Evolutionary conservation across 2,113 vertebrate species (phyloP).

Genomic region (Istiophorus platypterus): DNA sequence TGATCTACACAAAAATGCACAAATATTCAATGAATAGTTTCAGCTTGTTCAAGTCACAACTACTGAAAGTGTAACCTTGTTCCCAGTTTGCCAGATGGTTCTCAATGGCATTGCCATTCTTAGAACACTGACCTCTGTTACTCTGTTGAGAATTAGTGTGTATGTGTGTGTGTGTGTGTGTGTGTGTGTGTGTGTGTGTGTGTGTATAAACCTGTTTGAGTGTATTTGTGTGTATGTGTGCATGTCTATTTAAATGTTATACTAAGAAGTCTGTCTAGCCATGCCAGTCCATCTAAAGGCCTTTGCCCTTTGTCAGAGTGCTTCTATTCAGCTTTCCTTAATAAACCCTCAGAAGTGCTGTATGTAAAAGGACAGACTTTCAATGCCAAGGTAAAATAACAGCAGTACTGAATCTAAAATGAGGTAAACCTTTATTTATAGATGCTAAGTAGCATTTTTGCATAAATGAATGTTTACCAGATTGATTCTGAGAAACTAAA

Average conservation of each 20-base stretch:
- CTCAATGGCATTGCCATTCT: slow-evolving; percentile 73
- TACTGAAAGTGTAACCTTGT: slow-evolving; percentile 72
- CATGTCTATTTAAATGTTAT: slow-evolving; percentile 39
- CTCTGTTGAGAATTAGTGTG: slow-evolving; percentile 55
- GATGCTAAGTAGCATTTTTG: slow-evolving; percentile 1
- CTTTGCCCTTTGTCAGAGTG: slow-evolving; percentile 39
- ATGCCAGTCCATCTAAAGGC: slow-evolving; percentile 50
- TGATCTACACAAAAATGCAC: background rate
- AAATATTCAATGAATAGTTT: slow-evolving; percentile 2
- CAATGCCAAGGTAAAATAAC: slow-evolving; percentile 35
- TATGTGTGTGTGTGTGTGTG: slow-evolving; percentile 36
- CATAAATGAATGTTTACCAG: slow-evolving; percentile 4
- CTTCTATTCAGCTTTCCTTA: slow-evolving; percentile 48
- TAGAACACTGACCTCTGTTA: slow-evolving; percentile 76
- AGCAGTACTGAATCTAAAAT: background rate
- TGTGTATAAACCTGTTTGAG: slow-evolving; percentile 37
- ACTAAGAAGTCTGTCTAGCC: slow-evolving; percentile 31
- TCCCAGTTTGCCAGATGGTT: slow-evolving; percentile 79
- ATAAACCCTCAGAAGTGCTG: slow-evolving; percentile 26
- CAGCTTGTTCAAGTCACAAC: slow-evolving; percentile 44
- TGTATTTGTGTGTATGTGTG: slow-evolving; percentile 39
- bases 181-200: slow-evolving; percentile 10
- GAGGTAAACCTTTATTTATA: slow-evolving; percentile 21
- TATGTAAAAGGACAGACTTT: slow-evolving; percentile 20
- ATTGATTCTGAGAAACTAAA: background rate